A percentile compares a stretch with the other conserved stretches of the same genome.
Evolutionary conservation across 2,888 invertebrate genomes (phyloP).

Genomic region (Stramonita haemastoma): DNA sequence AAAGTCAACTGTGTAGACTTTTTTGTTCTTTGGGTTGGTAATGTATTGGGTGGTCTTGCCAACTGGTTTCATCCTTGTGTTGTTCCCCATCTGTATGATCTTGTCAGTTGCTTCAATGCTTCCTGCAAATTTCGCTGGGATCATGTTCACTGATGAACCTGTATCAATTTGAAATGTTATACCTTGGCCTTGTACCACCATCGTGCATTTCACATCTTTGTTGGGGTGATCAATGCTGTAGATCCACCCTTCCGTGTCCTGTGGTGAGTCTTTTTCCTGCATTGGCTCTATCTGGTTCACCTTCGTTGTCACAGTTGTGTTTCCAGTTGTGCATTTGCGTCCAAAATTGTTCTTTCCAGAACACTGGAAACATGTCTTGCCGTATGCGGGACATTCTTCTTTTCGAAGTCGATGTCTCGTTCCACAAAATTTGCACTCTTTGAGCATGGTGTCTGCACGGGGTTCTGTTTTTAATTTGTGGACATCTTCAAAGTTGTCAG

Average conservation of each 20-base stretch:
- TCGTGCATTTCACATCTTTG: not conserved
- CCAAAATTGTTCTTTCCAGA: not conserved
- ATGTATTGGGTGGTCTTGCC: not conserved
- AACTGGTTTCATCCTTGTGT: not conserved
- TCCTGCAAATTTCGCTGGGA: constrained; percentile 1
- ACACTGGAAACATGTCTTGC: not conserved
- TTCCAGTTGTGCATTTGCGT: not conserved
- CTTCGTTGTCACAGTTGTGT: not conserved
- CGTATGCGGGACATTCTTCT: constrained; percentile 5
- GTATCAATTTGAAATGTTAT: not conserved
- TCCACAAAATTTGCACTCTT: constrained; percentile 7
- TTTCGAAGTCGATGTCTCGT: not conserved
- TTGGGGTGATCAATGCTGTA: not conserved
- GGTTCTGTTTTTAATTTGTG: not conserved
- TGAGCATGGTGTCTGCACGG: not conserved
- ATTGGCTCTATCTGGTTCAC: not conserved
- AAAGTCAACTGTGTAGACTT: not conserved
- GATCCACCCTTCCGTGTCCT: not conserved
- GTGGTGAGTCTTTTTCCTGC: not conserved
- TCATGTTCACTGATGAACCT: constrained; percentile 9
- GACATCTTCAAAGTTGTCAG: not conserved
- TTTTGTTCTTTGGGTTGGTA: not conserved
- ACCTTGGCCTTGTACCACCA: not conserved
- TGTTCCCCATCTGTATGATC: constrained; percentile 7
- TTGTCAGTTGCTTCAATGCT: not conserved